phyloP scores from a whole-genome alignment of 2,888 invertebrate species.

The Noctua janthina region DNA sequence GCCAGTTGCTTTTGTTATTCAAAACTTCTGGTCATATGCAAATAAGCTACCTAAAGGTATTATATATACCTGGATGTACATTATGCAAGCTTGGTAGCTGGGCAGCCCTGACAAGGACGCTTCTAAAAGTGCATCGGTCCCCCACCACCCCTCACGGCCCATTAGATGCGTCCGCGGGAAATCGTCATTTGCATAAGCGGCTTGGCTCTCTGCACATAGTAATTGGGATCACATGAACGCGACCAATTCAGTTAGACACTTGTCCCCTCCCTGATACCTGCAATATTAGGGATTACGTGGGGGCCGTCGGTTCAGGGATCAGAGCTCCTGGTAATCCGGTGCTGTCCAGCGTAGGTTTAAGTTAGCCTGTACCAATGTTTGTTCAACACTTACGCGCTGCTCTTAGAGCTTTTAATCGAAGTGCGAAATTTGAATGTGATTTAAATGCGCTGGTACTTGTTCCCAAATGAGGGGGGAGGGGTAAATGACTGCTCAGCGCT shows the following conservation, averaged over 20 bases:
- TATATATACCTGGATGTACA: conserved; percentile 25
- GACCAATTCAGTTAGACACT: conserved; percentile 79
- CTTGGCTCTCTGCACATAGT: conserved; percentile 88
- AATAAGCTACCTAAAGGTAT: neutral
- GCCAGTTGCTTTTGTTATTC: neutral
- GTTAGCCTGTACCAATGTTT: conserved; percentile 86
- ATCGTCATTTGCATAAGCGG: conserved; percentile 90
- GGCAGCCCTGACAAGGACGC: conserved; percentile 63
- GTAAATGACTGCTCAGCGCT: conserved; percentile 75
- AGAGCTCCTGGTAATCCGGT: conserved; percentile 75
- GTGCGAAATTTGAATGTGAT: conserved; percentile 89
- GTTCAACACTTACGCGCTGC: conserved; percentile 87
- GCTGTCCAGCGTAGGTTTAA: conserved; percentile 81
- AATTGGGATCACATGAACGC: conserved; percentile 87
- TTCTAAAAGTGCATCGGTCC: conserved; percentile 85
- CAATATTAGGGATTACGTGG: conserved; percentile 60
- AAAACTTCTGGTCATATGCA: neutral
- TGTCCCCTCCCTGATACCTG: conserved; percentile 64
- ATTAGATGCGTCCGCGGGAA: conserved; percentile 89
- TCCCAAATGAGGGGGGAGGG: conserved; percentile 51
- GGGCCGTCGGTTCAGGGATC: conserved; percentile 57
- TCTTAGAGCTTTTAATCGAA: conserved; percentile 88
- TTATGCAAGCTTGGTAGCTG: conserved; percentile 14
- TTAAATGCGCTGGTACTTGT: conserved; percentile 85
- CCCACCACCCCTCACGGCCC: conserved; percentile 80